Base-by-base conservation (phyloP, 1,140 invertebrate genomes). In the Pseudomyrmex cubaensis region DNA sequence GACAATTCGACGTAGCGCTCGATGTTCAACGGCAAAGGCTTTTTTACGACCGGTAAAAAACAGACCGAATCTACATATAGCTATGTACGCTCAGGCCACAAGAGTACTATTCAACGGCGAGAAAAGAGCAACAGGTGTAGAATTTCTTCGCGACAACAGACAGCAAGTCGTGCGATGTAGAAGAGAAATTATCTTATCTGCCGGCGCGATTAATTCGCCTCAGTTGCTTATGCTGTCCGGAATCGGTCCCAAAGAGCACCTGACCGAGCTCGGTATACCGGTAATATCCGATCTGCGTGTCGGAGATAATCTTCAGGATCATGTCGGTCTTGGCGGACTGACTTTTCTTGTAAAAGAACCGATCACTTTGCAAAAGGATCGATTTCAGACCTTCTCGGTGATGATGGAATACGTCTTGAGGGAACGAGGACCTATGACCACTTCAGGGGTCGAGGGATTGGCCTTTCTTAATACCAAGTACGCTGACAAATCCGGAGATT, bases 161-260 rank as follows among this genome's bases (percentile, higher is more conserved):
- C 95, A 94, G 44, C 95, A 96, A 54, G 94, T 95, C 13, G 96
- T 97, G 0, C 94, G 95, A 78, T 97, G 97, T 0, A 95, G 96
- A 48, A 95, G 96, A 52, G 98, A 98, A 93, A 95, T 98, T 0
- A 95, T 98, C 2, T 92, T 98, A 62, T 97, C 97, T 1, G 97
- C 97, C 0, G 98, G 98, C 0, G 96, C 98, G 0, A 95, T 98
- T 13, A 96, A 97, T 50, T 96, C 96, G 2, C 97, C 98, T 0
- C 97, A 98, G 82, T 86, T 99, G n/a, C 95, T 99, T 15, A 97
- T 99, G 97, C 89, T 98, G 0, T 98, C 97, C 20, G 98, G 98
- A 0, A 95, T 99, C 22, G 98, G 98, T 0, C 98, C 98, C 0
- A 95, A 94, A 0, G 96, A 97, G 61, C 97, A 99, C 88, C 93